Percentiles rank a stretch among this genome's conserved stretches.
Evolutionary conservation across 2,113 vertebrate species (phyloP).

Genomic region (Phylloscopus trochilus): DNA sequence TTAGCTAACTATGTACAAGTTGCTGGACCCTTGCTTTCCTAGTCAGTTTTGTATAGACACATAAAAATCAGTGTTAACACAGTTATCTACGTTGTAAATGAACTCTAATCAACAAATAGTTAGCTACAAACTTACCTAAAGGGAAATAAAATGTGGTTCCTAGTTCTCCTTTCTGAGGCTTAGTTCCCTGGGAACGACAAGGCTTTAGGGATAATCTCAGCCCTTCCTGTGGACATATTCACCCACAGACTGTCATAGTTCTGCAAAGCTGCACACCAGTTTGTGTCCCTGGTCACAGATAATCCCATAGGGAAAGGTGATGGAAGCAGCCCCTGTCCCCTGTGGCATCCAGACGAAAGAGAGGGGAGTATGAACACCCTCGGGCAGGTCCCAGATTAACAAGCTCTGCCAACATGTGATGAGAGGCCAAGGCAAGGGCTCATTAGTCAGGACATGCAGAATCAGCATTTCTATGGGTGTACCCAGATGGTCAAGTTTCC

Average conservation of each 20-base stretch:
- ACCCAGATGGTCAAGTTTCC: neutral
- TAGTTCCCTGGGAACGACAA: neutral
- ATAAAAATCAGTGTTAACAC: neutral
- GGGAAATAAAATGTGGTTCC: neutral
- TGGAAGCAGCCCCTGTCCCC: neutral
- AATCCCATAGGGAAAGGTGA: neutral
- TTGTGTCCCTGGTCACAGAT: neutral
- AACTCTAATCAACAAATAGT: neutral
- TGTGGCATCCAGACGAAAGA: fast-evolving
- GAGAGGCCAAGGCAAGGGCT: neutral
- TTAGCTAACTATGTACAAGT: neutral
- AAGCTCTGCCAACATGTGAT: neutral
- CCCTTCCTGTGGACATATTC: neutral
- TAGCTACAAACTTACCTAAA: neutral
- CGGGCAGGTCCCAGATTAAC: neutral
- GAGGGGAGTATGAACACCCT: neutral
- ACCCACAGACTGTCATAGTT: neutral
- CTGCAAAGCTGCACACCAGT: fast-evolving
- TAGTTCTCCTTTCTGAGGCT: neutral
- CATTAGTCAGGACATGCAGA: neutral
- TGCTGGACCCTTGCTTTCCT: neutral
- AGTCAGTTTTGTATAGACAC: neutral
- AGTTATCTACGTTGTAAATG: neutral
- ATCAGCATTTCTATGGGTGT: neutral
- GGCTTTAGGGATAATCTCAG: neutral